Base-by-base conservation (phyloP, 2,113 vertebrate species). In the Cephalopholis sonnerati region DNA sequence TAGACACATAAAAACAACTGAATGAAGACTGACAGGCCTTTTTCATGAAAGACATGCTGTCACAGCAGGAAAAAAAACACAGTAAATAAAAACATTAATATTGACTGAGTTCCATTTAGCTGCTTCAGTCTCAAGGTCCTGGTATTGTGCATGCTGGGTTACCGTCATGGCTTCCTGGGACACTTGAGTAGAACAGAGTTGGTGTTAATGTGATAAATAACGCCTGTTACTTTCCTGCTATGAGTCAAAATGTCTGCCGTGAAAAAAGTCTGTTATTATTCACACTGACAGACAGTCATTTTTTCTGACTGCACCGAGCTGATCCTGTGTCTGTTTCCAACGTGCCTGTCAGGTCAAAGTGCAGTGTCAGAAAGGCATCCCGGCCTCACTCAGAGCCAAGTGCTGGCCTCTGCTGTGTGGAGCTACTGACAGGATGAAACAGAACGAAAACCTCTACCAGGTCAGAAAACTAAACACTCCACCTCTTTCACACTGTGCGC, bases 341-440 rank as follows among this genome's bases (percentile, higher is more conserved):
- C 76, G 15, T 83, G n/a, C 65, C 22, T 61, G 24, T 64, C 87
- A 98, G 97, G 93, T 97, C 15, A 97, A 97, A 91, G 90, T 93
- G 2, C 95, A 96, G 50, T 97, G 96, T 84, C 95, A 96, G 79
- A 97, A 97, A 86, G 97, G 96, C 63, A 97, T 98, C 88, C 97
- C 97, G 3, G 95, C 96, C 0, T 97, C 97, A 0, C 92, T 97
- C 48, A 93, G 96, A 70, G 95, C 96, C 1, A 96, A 95, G 58
- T 96, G 96, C 85, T 97, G 97, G 97, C 96, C 97, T 51, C 92
- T 97, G 78, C 87, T 98, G 27, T 97, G 96, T 17, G 96, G 96
- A 36, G 97, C 96, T 2, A 88, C 87, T 1, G 83, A 89, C 61
- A 94, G 80, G 88, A 96, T 95, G 93, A 84, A 92, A 44, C 91